Conservation (phyloP, 2,113 vertebrate species). For the Sialia sialis region DNA sequence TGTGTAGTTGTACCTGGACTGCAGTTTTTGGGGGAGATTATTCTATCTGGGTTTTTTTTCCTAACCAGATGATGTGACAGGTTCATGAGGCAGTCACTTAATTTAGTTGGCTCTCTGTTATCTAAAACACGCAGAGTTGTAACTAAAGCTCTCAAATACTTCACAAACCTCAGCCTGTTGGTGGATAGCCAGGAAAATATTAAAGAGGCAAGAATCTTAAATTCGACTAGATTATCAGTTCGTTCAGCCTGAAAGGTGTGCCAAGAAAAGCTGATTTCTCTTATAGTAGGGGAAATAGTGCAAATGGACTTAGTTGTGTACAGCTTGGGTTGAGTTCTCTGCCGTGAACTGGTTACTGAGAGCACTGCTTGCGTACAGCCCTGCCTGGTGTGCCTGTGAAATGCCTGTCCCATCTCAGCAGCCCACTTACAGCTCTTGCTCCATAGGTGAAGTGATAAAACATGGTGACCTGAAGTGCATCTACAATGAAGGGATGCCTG, state of each 20-base stretch:
- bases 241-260: not conserved
- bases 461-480: conserved; percentile 82
- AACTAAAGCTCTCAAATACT: not conserved
- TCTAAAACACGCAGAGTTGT: not conserved
- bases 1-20: not conserved
- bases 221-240: not conserved
- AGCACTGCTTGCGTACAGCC: not conserved
- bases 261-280: not conserved
- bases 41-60: not conserved
- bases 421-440: not conserved
- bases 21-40: not conserved
- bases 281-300: not conserved
- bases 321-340: not conserved
- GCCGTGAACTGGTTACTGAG: not conserved
- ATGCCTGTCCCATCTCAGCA: accelerated
- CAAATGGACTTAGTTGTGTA: not conserved
- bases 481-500: conserved; percentile 89
- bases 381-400: too few relatives aligned
- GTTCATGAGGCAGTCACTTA: not conserved
- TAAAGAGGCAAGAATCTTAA: not conserved
- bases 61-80: not conserved
- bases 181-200: not conserved
- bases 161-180: not conserved
- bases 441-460: conserved; percentile 87
- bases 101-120: not conserved